Percentiles rank a stretch among this genome's conserved stretches.
Conservation (phyloP, 2,113 vertebrate species). For the Antennarius striatus region DNA sequence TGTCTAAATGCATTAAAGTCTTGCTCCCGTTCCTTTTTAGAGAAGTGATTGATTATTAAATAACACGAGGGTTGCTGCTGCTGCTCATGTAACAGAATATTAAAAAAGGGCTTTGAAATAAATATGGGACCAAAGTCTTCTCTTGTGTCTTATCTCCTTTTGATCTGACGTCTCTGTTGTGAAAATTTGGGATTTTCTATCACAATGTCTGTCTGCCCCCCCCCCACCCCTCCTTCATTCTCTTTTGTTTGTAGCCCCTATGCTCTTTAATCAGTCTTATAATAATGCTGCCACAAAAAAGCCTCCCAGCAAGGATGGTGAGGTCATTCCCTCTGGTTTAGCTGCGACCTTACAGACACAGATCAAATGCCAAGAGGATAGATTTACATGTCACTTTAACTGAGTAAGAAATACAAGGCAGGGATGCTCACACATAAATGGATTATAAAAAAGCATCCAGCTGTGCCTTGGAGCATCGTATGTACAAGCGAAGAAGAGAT, state of each 20-base stretch:
- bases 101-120: constrained; percentile 64
- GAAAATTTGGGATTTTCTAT: constrained; percentile 48
- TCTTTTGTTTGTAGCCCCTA: constrained; percentile 12
- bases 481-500: constrained; percentile 50
- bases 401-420: constrained; percentile 46
- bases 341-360: constrained; percentile 34
- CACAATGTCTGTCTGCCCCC: constrained; percentile 13
- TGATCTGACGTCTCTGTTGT: constrained; percentile 54
- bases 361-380: constrained; percentile 42
- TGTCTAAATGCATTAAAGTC: constrained; percentile 32
- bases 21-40: constrained; percentile 22
- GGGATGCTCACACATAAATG: constrained; percentile 57
- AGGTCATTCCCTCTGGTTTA: constrained; percentile 49
- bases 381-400: constrained; percentile 57
- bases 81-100: constrained; percentile 60
- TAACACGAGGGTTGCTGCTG: constrained; percentile 33
- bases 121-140: constrained; percentile 58
- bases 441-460: constrained; percentile 68
- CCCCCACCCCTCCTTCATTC: neutral
- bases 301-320: constrained; percentile 45
- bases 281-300: constrained; percentile 45
- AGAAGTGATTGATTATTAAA: constrained; percentile 44
- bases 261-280: constrained; percentile 45
- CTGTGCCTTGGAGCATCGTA: constrained; percentile 69
- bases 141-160: constrained; percentile 41